These are phyloP conservation scores for Prenolepis imparis DNA, from an alignment of 2,888 invertebrate genomes.

Conservation along the genomic window DNA sequence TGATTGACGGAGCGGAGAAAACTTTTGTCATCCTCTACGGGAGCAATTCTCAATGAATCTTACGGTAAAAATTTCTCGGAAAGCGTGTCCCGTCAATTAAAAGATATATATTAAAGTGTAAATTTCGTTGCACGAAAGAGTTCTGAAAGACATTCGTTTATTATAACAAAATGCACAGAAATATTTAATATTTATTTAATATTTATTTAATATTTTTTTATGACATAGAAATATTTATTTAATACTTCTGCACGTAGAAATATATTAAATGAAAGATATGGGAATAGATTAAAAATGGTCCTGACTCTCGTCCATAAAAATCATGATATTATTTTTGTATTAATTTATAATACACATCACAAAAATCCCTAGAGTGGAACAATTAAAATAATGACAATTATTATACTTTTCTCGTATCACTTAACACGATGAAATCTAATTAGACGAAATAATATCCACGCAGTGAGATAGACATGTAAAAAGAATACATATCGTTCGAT, in stretches of 20 bases:
- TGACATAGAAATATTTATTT: neutral
- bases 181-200: neutral
- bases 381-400: constrained; percentile 29
- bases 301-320: neutral
- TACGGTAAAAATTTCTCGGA: neutral
- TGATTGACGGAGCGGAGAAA: neutral
- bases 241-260: neutral
- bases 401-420: neutral
- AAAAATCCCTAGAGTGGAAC: constrained; percentile 1
- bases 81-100: neutral
- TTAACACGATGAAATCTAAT: constrained; percentile 8
- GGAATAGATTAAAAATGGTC: constrained; percentile 28
- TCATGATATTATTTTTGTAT: constrained; percentile 29
- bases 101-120: too few species aligned
- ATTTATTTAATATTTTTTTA: neutral
- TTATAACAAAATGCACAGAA: neutral
- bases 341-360: constrained; percentile 30
- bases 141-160: neutral
- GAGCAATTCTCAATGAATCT: neutral
- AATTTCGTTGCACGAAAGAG: neutral
- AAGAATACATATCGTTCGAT: neutral
- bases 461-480: neutral
- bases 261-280: neutral
- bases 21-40: neutral
- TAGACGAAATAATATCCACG: constrained; percentile 1